Percentiles rank a stretch among this genome's conserved stretches.
Conservation (phyloP, 2,113 vertebrate genomes). For the Burhinus bistriatus region DNA sequence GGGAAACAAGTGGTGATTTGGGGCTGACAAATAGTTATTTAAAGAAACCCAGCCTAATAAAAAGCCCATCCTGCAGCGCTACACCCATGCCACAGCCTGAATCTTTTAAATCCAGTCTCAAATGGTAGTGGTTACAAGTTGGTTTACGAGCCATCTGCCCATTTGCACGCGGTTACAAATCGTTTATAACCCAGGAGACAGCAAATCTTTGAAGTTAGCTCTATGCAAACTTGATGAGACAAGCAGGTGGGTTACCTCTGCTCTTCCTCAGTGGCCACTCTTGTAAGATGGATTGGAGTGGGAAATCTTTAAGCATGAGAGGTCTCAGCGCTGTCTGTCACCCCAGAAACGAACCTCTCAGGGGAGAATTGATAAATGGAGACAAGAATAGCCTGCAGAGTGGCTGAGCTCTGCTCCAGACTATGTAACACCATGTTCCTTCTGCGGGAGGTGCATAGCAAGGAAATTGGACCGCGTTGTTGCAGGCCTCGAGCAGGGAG, state of each 20-base stretch:
- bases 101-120: neutral
- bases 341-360: neutral
- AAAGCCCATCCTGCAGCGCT: neutral
- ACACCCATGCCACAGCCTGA: neutral
- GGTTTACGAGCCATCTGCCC: neutral
- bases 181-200: neutral
- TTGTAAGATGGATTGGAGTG: neutral
- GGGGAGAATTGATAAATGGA: neutral
- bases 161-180: neutral
- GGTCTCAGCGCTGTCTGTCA: neutral
- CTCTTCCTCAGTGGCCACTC: neutral
- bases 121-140: neutral
- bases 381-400: neutral
- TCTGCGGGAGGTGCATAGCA: accelerated
- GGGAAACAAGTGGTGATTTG: neutral
- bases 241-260: neutral
- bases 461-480: neutral
- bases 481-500: neutral
- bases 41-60: neutral
- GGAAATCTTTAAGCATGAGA: neutral
- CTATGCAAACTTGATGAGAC: neutral
- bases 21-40: neutral
- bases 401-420: neutral
- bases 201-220: neutral
- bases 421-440: neutral